Percentiles rank a stretch among this genome's conserved stretches.
Conservation (phyloP, 2,113 vertebrate genomes). For the Formicarius rufipectus region DNA sequence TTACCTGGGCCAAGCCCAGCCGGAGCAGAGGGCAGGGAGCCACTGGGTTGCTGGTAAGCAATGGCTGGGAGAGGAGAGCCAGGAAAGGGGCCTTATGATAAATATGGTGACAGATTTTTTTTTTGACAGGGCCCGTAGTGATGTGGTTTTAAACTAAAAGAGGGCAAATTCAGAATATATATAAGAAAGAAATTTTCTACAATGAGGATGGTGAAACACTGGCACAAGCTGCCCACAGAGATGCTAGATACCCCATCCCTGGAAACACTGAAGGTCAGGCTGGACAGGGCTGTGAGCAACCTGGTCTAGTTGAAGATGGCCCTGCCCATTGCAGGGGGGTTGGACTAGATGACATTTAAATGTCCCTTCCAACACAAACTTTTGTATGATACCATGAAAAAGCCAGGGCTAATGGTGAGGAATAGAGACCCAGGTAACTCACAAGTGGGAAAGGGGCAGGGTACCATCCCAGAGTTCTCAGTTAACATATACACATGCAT, state of each 20-base stretch:
- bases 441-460: background rate
- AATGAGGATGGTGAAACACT: background rate
- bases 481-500: fast-evolving
- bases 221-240: background rate
- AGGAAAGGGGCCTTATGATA: background rate
- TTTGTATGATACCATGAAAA: background rate
- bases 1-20: background rate
- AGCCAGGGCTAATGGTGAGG: background rate
- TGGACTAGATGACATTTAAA: background rate
- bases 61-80: background rate
- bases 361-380: background rate
- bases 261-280: background rate
- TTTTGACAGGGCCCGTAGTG: background rate
- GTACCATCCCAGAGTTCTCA: fast-evolving
- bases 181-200: background rate
- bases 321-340: background rate
- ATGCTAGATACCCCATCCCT: background rate
- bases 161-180: background rate
- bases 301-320: background rate
- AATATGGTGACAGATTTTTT: background rate
- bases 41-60: fast-evolving
- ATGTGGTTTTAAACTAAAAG: background rate
- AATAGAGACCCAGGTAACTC: background rate
- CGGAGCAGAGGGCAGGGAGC: too few relatives aligned
- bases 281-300: background rate